phyloP scores from a whole-genome alignment of 2,888 invertebrate genomes.

The Cataglyphis altisquamis region DNA sequence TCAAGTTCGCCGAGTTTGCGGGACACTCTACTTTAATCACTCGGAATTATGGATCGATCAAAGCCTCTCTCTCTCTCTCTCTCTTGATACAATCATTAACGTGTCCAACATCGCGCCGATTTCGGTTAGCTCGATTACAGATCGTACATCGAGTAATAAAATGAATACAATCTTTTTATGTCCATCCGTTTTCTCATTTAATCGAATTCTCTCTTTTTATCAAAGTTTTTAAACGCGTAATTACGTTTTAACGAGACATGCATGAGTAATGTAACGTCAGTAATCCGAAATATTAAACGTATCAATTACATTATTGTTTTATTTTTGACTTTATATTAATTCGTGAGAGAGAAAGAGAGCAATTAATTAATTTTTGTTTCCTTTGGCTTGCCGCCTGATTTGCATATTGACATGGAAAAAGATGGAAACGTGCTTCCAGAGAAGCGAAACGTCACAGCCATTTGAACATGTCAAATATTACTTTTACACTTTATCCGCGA shows the following conservation, averaged over 20 bases:
- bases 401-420: not conserved
- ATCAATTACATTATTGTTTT: not conserved
- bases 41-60: conserved; percentile 7
- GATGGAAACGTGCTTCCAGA: not conserved
- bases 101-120: not conserved
- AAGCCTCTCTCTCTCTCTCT: not conserved
- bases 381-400: not conserved
- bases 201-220: not conserved
- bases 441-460: not conserved
- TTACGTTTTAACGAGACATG: not conserved
- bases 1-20: conserved; percentile 73
- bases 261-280: not conserved
- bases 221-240: not conserved
- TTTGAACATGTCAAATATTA: not conserved
- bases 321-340: not conserved
- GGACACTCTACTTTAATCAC: conserved; percentile 50
- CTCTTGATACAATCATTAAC: conserved; percentile 5
- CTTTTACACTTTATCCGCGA: not conserved
- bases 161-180: not conserved
- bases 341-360: too few species aligned
- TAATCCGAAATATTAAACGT: not conserved
- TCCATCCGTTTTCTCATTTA: not conserved
- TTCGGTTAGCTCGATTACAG: not conserved
- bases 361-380: not conserved
- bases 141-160: not conserved